Evolutionary conservation across 2,113 vertebrate species (phyloP).

Genomic region (Scolopax mira): DNA sequence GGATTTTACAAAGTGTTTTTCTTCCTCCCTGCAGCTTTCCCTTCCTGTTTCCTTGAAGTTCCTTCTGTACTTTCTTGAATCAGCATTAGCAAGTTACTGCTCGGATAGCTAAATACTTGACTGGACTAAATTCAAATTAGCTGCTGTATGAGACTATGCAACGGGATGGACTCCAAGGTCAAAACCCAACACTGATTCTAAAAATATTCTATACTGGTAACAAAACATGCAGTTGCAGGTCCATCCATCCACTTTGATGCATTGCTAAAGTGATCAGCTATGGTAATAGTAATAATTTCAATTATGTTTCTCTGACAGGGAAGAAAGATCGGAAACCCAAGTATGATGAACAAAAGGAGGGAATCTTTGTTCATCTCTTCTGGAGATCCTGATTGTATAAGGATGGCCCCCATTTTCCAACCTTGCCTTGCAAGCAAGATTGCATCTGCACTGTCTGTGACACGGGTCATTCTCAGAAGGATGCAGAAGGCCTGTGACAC

Average conservation of each 20-base stretch:
- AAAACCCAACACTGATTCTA: background rate
- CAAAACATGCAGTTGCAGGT: background rate
- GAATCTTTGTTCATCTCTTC: no score
- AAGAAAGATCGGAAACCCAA: background rate
- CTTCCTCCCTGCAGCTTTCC: background rate
- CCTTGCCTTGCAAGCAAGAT: background rate
- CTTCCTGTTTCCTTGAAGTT: background rate
- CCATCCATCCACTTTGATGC: background rate
- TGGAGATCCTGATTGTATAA: background rate
- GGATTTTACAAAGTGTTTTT: background rate
- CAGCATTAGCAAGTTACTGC: background rate
- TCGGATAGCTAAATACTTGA: background rate
- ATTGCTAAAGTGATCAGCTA: background rate
- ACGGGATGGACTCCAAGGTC: background rate
- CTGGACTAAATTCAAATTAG: no score
- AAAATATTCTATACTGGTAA: background rate
- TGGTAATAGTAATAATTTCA: slow-evolving; percentile 1
- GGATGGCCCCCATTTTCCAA: background rate
- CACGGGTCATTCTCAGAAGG: background rate
- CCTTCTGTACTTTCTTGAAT: background rate
- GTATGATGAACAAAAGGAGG: background rate
- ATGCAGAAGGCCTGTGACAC: background rate
- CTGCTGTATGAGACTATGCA: background rate
- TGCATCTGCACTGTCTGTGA: background rate
- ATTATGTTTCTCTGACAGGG: background rate